phyloP scores from a whole-genome alignment of 2,113 vertebrate genomes.

The Amblyopsis rosae region DNA sequence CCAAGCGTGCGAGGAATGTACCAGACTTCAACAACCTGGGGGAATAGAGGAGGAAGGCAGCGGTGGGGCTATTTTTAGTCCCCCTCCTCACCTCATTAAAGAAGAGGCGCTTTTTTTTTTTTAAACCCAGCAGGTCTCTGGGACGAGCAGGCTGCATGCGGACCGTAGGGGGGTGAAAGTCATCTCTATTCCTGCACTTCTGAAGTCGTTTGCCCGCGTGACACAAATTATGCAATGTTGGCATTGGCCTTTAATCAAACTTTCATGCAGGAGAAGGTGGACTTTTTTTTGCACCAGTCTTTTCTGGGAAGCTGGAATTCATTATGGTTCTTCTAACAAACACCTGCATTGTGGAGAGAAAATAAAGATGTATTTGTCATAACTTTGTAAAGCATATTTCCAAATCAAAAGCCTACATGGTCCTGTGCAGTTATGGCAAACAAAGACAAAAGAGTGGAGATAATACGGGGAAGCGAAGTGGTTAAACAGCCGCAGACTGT shows the following conservation, averaged over 20 bases:
- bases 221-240: conserved; percentile 26
- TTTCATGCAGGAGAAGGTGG: conserved; percentile 1
- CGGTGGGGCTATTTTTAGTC: conserved; percentile 31
- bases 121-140: conserved; percentile 29
- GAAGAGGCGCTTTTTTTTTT: conserved; percentile 54
- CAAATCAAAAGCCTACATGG: too few relatives aligned
- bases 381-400: too few relatives aligned
- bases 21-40: conserved; percentile 56
- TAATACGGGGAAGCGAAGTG: too few relatives aligned
- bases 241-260: conserved; percentile 8
- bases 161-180: not conserved
- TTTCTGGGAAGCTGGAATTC: conserved; percentile 11
- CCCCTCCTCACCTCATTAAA: not conserved
- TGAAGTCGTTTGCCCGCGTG: not conserved
- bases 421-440: too few relatives aligned
- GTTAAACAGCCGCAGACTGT: too few relatives aligned
- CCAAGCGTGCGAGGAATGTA: conserved; percentile 58
- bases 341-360: not conserved
- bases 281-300: conserved; percentile 8
- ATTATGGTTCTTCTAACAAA: conserved; percentile 9
- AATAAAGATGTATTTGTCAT: not conserved
- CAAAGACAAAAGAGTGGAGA: too few relatives aligned
- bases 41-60: conserved; percentile 39
- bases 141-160: not conserved
- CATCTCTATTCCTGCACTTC: conserved; percentile 13